These are phyloP conservation scores for Podilymbus podiceps DNA, from an alignment of 2,113 vertebrate genomes.

Conservation along the genomic window DNA sequence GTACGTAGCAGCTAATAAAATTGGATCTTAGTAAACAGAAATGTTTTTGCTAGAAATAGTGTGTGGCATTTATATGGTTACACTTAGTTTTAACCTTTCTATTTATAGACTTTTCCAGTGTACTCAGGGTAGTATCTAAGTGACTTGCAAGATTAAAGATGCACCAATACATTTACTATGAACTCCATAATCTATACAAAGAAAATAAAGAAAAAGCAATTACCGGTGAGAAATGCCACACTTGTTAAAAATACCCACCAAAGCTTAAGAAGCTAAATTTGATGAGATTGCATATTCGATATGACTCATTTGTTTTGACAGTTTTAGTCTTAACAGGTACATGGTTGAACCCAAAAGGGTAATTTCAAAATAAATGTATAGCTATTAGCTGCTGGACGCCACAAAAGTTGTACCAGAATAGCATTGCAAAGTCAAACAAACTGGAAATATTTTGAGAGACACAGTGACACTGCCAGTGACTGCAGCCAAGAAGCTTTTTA, in stretches of 20 bases:
- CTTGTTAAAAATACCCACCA: slow-evolving; percentile 3
- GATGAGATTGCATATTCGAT: slow-evolving; percentile 8
- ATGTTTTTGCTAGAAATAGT: neutral
- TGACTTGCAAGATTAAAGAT: neutral
- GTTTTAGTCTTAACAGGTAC: neutral
- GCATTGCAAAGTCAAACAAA: neutral
- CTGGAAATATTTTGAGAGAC: neutral
- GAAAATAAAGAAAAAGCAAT: slow-evolving; percentile 1
- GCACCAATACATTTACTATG: neutral
- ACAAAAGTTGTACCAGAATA: neutral
- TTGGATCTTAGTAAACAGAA: neutral
- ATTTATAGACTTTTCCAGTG: neutral
- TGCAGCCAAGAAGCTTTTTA: slow-evolving; percentile 26
- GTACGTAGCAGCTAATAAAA: neutral
- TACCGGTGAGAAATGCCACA: neutral
- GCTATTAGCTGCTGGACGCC: slow-evolving; percentile 1
- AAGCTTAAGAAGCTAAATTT: neutral
- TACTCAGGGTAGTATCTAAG: neutral
- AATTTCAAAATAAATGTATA: slow-evolving; percentile 5
- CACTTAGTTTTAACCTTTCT: neutral
- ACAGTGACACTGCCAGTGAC: neutral
- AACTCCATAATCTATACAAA: neutral
- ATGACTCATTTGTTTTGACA: neutral
- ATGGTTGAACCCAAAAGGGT: slow-evolving; percentile 8
- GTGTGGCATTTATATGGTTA: neutral